Percentiles rank a stretch among this genome's conserved stretches.
Conservation (phyloP, 2,888 invertebrate genomes). For the Mesorhabditis spiculigera region DNA sequence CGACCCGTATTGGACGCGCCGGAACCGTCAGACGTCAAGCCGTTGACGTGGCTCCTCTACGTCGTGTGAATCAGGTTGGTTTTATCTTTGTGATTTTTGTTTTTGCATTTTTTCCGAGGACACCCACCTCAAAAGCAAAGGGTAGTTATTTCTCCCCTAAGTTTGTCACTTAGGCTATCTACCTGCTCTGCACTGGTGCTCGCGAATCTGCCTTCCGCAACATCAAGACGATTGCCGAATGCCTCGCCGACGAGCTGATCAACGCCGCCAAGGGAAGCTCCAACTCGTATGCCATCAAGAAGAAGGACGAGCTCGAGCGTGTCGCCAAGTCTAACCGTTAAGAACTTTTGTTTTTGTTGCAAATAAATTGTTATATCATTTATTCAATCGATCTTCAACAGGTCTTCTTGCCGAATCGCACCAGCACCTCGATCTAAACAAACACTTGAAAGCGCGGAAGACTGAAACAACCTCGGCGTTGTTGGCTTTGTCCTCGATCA, state of each 20-base stretch:
- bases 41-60: conserved; percentile 94
- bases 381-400: neutral
- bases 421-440: neutral
- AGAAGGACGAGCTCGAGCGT: conserved; percentile 99
- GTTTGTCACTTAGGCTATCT: conserved; percentile 73
- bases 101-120: neutral
- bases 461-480: neutral
- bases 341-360: conserved; percentile 58
- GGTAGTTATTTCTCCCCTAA: neutral
- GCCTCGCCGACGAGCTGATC: conserved; percentile 98
- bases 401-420: neutral
- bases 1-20: conserved; percentile 98
- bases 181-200: conserved; percentile 96
- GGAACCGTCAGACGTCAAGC: conserved; percentile 99
- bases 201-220: conserved; percentile 99
- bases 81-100: neutral
- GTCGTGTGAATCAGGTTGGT: conserved; percentile 84
- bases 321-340: conserved; percentile 99
- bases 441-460: neutral
- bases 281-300: conserved; percentile 99
- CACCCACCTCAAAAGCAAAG: neutral
- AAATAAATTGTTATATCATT: conserved; percentile 1
- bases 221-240: conserved; percentile 99
- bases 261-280: conserved; percentile 99
- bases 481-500: neutral